Evolutionary conservation across 2,797 vertebrate genomes (phyloP).

Genomic region (Threskiornis aethiopicus): DNA sequence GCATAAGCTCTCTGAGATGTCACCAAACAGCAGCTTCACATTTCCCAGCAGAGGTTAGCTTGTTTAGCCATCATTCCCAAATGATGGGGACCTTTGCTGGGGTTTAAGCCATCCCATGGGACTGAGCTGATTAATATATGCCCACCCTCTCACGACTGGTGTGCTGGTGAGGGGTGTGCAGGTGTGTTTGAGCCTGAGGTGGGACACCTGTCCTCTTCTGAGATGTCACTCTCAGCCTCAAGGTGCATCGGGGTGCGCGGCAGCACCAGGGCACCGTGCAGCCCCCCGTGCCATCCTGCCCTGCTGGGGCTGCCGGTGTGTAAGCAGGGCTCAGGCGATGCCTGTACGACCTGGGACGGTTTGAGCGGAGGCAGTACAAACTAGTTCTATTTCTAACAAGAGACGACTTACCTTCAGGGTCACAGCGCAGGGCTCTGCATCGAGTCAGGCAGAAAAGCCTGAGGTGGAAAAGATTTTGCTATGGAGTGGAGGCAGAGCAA

Average conservation of each 20-base stretch:
- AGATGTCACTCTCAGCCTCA: not conserved
- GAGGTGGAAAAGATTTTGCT: not conserved
- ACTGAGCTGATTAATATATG: not conserved
- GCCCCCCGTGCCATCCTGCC: accelerated
- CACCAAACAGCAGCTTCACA: not conserved
- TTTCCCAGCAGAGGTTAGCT: not conserved
- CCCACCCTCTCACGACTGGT: not conserved
- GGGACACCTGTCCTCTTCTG: not conserved
- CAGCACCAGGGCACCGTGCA: not conserved
- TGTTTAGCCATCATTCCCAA: not conserved
- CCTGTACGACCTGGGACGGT: not conserved
- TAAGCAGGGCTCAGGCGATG: accelerated
- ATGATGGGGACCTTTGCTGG: not conserved
- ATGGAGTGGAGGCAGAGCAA: not conserved
- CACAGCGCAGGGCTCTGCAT: not conserved
- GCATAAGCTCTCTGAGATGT: not conserved
- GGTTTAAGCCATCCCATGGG: not conserved
- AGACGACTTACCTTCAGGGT: not conserved
- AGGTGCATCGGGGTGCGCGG: not conserved
- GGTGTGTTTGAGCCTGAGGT: not conserved
- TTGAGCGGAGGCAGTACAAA: not conserved
- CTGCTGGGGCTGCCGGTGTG: not conserved
- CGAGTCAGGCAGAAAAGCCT: not conserved
- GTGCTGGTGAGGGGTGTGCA: not conserved
- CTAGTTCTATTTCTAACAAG: not conserved